Percentiles rank a stretch among this genome's conserved stretches.
phyloP scores from a whole-genome alignment of 2,113 vertebrate species.

The Coptodon rendalli region DNA sequence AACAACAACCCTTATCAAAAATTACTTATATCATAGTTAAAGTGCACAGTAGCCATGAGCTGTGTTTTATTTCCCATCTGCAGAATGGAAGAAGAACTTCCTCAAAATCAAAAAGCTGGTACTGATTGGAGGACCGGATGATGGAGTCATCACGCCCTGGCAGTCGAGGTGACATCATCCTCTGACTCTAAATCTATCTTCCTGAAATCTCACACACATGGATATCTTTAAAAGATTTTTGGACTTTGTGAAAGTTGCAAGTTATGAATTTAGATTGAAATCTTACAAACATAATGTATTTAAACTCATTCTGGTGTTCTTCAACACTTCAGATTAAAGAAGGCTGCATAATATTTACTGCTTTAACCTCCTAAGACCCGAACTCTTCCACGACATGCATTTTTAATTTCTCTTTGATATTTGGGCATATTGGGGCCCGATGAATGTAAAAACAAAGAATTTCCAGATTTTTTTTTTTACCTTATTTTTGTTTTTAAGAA shows the following conservation, averaged over 20 bases:
- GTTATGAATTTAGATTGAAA: no score
- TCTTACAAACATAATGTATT: background rate
- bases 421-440: no score
- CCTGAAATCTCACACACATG: background rate
- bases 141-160: conserved; percentile 90
- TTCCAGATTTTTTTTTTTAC: no score
- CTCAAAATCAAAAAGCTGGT: conserved; percentile 80
- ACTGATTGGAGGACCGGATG: conserved; percentile 84
- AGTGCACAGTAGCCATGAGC: background rate
- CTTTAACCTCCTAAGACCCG: no score
- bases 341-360: background rate
- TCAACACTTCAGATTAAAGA: background rate
- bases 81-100: conserved; percentile 87
- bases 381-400: no score
- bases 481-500: no score
- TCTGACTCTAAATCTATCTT: background rate
- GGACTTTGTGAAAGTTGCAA: background rate
- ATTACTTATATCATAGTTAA: background rate
- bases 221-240: background rate
- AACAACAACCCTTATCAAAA: background rate
- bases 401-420: no score
- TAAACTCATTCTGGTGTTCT: background rate
- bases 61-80: background rate
- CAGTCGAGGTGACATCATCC: conserved; percentile 77
- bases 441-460: no score